These are phyloP conservation scores for Dicentrarchus labrax DNA, from an alignment of 2,113 vertebrate genomes.

Conservation along the genomic window DNA sequence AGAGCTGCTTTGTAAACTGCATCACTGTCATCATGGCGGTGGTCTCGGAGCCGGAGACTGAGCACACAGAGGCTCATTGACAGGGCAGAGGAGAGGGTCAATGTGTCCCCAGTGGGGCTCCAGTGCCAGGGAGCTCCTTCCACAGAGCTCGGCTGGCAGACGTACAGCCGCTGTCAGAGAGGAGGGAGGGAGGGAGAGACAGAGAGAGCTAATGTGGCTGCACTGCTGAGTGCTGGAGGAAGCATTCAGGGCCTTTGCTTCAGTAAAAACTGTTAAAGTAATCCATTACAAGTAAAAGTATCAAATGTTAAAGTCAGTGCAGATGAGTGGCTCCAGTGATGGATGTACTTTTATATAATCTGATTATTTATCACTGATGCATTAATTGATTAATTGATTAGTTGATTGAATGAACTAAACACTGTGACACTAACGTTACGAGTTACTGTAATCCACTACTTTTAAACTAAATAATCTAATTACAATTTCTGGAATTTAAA, in stretches of 20 bases:
- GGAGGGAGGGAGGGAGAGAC: conserved; percentile 42
- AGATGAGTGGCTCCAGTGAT: no score
- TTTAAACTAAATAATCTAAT: no score
- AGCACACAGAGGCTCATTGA: conserved; percentile 65
- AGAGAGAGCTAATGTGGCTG: conserved; percentile 29
- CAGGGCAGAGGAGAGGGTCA: conserved; percentile 32
- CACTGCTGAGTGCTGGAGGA: conserved; percentile 2
- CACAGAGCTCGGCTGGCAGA: conserved; percentile 49
- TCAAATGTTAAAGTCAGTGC: no score
- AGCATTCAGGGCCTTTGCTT: background rate
- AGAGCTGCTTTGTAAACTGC: conserved; percentile 39
- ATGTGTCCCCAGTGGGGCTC: conserved; percentile 34
- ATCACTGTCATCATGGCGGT: conserved; percentile 30
- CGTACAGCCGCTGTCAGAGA: conserved; percentile 46
- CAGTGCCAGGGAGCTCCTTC: conserved; percentile 63
- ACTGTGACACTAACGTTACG: no score
- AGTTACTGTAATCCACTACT: no score
- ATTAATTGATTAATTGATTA: no score
- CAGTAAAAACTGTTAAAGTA: background rate
- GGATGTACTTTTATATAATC: no score
- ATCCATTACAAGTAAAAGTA: no score
- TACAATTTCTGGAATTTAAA: no score
- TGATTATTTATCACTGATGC: no score
- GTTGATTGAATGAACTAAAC: no score
- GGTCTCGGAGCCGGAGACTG: conserved; percentile 14